Conservation (phyloP, 2,113 vertebrate genomes). For the human region GRCh38 chr1:105805501-105806000, state of each 20-base stretch:
- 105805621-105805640: background rate
- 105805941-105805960: too few species aligned
- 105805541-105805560: constrained; percentile 39
- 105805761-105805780: background rate
- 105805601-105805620: constrained; percentile 24
- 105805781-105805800: background rate
- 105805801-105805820: background rate
- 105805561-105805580: constrained; percentile 3
- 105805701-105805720: background rate
- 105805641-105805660: background rate
- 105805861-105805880: too few species aligned
- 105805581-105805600: constrained; percentile 8
- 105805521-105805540: background rate
- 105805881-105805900: too few species aligned
- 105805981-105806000: too few species aligned
- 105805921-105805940: too few species aligned
- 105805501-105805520: constrained; percentile 18
- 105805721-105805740: background rate
- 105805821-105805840: background rate
- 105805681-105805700: background rate
- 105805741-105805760: background rate
- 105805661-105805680: background rate
- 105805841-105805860: too few species aligned
- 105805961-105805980: too few species aligned
- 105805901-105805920: too few species aligned